A percentile compares a stretch with the other conserved stretches of the same genome.
These are phyloP conservation scores for Drosophila equinoxialis DNA, from an alignment of 1,140 invertebrate genomes.

Conservation along the genomic window DNA sequence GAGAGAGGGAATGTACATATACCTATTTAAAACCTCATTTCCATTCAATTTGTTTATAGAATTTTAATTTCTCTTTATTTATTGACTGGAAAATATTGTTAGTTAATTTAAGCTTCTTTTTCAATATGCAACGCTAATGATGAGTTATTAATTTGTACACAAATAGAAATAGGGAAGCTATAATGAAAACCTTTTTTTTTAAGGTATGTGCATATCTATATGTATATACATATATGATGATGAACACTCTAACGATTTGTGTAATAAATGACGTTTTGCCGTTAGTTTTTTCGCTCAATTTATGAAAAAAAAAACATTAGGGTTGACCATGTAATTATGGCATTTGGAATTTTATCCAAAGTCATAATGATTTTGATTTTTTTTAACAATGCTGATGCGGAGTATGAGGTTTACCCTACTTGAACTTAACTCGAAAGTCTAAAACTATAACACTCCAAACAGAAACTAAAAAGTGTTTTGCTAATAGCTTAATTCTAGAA, in stretches of 20 bases:
- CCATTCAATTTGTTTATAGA: slow-evolving; percentile 13
- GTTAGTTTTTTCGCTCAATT: not conserved
- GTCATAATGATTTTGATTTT: not conserved
- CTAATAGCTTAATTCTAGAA: too few relatives aligned
- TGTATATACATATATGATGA: not conserved
- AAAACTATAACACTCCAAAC: too few relatives aligned
- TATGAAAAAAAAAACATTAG: not conserved
- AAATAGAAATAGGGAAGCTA: not conserved
- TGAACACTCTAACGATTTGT: not conserved
- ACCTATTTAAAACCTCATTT: not conserved
- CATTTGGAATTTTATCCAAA: not conserved
- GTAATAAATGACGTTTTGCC: not conserved
- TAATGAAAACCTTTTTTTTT: not conserved
- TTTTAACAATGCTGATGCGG: too few relatives aligned
- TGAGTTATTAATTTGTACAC: slow-evolving; percentile 8
- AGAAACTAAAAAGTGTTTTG: too few relatives aligned
- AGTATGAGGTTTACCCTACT: too few relatives aligned
- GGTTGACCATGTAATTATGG: not conserved
- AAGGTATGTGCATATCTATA: not conserved
- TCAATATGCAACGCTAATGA: slow-evolving; percentile 15
- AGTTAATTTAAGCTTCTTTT: slow-evolving; percentile 19
- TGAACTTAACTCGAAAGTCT: too few relatives aligned
- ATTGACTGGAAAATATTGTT: slow-evolving; percentile 16
- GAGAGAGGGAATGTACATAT: not conserved
- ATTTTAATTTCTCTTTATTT: slow-evolving; percentile 12